These are phyloP conservation scores for Turritopsis rubra DNA, from an alignment of 30 jellyfish, hydroid and myxozoan genomes.

Conservation along the genomic window DNA sequence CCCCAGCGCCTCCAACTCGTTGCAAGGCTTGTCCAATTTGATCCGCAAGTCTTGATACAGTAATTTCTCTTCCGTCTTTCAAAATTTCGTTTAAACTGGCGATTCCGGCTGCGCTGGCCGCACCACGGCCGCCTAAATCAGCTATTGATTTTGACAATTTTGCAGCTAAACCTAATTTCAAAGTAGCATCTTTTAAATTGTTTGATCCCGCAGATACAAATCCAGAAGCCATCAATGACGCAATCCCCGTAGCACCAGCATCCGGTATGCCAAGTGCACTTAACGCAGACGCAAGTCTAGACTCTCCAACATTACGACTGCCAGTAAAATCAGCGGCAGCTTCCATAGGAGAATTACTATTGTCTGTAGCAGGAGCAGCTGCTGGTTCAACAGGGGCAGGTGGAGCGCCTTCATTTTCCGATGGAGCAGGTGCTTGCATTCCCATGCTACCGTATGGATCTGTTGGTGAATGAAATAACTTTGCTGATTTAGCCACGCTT, in stretches of 20 bases:
- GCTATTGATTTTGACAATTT: conserved; percentile 22
- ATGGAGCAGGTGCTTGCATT: not conserved
- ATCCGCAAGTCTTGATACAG: conserved; percentile 18
- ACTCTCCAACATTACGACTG: conserved; percentile 30
- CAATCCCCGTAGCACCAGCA: conserved; percentile 29
- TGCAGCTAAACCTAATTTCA: conserved; percentile 66
- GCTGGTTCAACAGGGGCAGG: not conserved
- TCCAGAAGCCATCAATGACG: conserved; percentile 33
- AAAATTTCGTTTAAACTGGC: conserved; percentile 35
- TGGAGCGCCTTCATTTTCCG: not conserved
- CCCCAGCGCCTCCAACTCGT: conserved; percentile 93
- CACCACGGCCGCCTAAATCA: conserved; percentile 45
- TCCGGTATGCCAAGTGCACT: conserved; percentile 36
- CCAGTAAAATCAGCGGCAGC: conserved; percentile 30
- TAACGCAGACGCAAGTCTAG: conserved; percentile 32
- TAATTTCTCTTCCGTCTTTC: conserved; percentile 17
- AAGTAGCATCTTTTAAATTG: conserved; percentile 53
- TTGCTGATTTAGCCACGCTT: conserved; percentile 9
- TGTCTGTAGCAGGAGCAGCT: not conserved
- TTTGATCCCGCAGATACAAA: conserved; percentile 57
- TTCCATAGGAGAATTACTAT: not conserved
- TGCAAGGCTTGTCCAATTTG: conserved; percentile 81
- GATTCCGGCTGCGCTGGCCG: conserved; percentile 48
- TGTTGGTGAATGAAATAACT: conserved; percentile 9
- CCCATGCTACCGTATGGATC: conserved; percentile 11